Percentiles rank a stretch among this genome's conserved stretches.
Evolutionary conservation across 2,888 invertebrate species (phyloP).

Genomic region (Steromphala cineraria): DNA sequence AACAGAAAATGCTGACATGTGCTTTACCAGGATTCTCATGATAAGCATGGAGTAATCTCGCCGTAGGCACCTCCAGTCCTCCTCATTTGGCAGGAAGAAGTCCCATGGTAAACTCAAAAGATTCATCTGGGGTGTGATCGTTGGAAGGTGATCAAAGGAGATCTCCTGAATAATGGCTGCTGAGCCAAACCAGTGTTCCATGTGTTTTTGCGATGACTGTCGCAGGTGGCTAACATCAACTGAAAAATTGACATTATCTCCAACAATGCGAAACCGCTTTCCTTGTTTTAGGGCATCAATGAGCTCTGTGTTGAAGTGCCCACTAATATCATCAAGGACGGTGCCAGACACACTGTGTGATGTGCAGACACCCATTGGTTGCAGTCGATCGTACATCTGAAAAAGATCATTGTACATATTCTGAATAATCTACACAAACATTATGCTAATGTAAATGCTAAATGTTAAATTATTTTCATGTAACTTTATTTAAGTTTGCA

Average conservation of each 20-base stretch:
- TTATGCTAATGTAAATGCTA: too few relatives aligned
- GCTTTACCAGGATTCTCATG: not conserved
- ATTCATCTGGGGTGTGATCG: not conserved
- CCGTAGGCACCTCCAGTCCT: not conserved
- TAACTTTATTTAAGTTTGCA: too few relatives aligned
- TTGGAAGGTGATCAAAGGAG: not conserved
- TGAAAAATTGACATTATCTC: constrained; percentile 27
- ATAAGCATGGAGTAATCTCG: constrained; percentile 1
- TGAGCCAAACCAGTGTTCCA: constrained; percentile 31
- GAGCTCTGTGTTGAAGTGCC: too few relatives aligned
- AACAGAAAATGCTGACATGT: not conserved
- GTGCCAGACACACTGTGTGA: not conserved
- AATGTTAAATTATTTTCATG: too few relatives aligned
- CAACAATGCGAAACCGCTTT: constrained; percentile 20
- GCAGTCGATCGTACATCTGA: constrained; percentile 26
- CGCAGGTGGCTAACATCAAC: constrained; percentile 1
- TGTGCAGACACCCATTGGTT: not conserved
- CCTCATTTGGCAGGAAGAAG: too few relatives aligned
- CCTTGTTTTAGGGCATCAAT: too few relatives aligned
- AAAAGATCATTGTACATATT: not conserved
- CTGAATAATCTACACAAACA: too few relatives aligned
- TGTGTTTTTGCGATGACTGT: not conserved
- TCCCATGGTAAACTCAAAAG: too few relatives aligned
- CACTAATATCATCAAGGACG: not conserved
- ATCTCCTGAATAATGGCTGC: constrained; percentile 12